A percentile compares a stretch with the other conserved stretches of the same genome.
Conservation (phyloP, 2,797 vertebrate genomes). For the Melanotaenia maccullochi region DNA sequence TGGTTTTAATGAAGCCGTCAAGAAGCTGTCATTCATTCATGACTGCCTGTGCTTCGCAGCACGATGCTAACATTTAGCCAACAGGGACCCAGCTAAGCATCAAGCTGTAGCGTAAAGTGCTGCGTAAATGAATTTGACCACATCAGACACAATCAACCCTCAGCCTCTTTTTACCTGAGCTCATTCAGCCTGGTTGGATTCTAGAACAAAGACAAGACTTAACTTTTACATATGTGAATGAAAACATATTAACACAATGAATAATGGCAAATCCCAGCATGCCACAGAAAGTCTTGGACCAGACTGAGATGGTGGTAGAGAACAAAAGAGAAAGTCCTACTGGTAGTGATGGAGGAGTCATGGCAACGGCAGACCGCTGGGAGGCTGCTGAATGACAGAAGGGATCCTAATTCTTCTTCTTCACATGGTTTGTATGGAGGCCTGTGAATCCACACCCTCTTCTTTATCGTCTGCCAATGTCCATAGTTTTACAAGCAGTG, state of each 20-base stretch:
- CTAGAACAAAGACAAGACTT: not conserved
- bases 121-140: conserved; percentile 28
- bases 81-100: conserved; percentile 44
- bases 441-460: conserved; percentile 40
- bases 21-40: conserved; percentile 77
- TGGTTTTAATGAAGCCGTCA: conserved; percentile 79
- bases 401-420: conserved; percentile 57
- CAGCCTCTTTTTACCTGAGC: conserved; percentile 36
- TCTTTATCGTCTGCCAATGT: conserved; percentile 34
- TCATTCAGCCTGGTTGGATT: conserved; percentile 3
- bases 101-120: conserved; percentile 39
- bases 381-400: conserved; percentile 61
- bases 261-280: conserved; percentile 56
- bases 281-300: conserved; percentile 33
- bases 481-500: conserved; percentile 38
- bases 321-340: conserved; percentile 58
- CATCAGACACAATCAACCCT: not conserved
- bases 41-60: conserved; percentile 63
- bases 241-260: conserved; percentile 42
- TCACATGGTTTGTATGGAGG: conserved; percentile 53
- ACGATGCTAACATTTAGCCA: conserved; percentile 53
- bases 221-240: conserved; percentile 2
- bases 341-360: conserved; percentile 55
- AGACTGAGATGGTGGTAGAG: conserved; percentile 23
- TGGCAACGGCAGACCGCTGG: conserved; percentile 65